Percentiles rank a stretch among this genome's conserved stretches.
These are phyloP conservation scores for Exocentrus adspersus DNA, from an alignment of 2,888 invertebrate genomes.

Conservation along the genomic window DNA sequence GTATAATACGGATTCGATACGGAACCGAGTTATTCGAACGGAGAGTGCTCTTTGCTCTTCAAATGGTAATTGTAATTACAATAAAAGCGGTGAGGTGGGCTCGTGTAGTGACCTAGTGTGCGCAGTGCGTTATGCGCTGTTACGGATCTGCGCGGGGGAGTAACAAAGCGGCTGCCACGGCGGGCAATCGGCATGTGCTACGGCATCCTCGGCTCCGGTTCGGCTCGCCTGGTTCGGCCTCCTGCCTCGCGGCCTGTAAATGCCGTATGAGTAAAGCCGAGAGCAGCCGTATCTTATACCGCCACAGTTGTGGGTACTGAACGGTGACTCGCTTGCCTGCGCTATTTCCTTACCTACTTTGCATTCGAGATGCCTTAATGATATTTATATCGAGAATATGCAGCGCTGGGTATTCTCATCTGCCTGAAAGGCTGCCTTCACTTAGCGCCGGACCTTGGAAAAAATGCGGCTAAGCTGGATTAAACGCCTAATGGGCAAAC, in stretches of 20 bases:
- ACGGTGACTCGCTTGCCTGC: conserved; percentile 42
- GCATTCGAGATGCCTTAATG: conserved; percentile 51
- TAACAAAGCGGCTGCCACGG: conserved; percentile 48
- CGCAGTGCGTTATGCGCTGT: conserved; percentile 57
- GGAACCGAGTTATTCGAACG: conserved; percentile 29
- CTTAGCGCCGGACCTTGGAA: conserved; percentile 36
- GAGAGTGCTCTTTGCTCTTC: conserved; percentile 26
- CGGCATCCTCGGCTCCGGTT: conserved; percentile 48
- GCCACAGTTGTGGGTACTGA: conserved; percentile 39
- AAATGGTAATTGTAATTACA: conserved; percentile 39
- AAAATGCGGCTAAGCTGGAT: conserved; percentile 29
- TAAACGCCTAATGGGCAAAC: no score
- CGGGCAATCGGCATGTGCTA: conserved; percentile 50
- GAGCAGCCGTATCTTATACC: conserved; percentile 37
- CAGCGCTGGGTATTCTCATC: conserved; percentile 38
- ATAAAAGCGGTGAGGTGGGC: conserved; percentile 45
- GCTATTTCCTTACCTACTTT: conserved; percentile 54
- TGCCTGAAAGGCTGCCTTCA: conserved; percentile 26
- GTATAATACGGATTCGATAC: conserved; percentile 21
- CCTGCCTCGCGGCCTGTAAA: conserved; percentile 49
- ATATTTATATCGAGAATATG: conserved; percentile 49
- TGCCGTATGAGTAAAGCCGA: conserved; percentile 40
- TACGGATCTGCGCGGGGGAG: conserved; percentile 57
- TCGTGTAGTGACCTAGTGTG: conserved; percentile 57
- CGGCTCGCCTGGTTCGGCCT: conserved; percentile 49